These are phyloP conservation scores for Solea senegalensis DNA, from an alignment of 2,113 vertebrate species.

Conservation along the genomic window DNA sequence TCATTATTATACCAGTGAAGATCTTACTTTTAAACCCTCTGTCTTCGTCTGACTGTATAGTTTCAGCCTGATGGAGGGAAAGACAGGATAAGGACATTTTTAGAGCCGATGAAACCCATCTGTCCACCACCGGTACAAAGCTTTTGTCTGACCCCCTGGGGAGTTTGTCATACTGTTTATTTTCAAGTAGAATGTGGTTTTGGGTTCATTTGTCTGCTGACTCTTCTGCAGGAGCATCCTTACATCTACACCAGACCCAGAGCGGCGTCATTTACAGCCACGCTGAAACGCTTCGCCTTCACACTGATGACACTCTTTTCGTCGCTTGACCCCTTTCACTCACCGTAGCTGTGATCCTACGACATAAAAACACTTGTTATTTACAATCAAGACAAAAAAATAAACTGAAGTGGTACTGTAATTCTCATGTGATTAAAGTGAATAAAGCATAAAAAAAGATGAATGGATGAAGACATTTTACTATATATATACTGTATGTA, in stretches of 20 bases:
- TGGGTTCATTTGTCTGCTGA: not conserved
- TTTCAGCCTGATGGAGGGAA: slow-evolving; percentile 71
- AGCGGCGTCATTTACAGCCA: not conserved
- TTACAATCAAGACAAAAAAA: not conserved
- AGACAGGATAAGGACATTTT: slow-evolving; percentile 43
- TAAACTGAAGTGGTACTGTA: not conserved
- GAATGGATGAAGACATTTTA: not conserved
- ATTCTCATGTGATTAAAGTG: not conserved
- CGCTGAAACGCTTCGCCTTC: not conserved
- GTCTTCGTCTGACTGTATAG: slow-evolving; percentile 24
- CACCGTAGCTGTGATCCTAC: not conserved
- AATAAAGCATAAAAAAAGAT: not conserved
- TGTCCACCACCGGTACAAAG: slow-evolving; percentile 65
- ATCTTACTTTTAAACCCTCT: no score
- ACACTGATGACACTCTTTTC: not conserved
- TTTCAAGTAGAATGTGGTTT: not conserved
- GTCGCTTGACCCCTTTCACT: not conserved
- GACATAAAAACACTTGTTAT: not conserved
- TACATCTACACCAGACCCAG: slow-evolving; percentile 60
- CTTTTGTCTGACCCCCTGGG: not conserved
- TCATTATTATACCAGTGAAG: no score
- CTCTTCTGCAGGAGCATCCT: slow-evolving; percentile 52
- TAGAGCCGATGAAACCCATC: slow-evolving; percentile 62
- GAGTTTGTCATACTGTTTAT: not conserved
- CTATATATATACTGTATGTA: no score